Evolutionary conservation across 2,113 vertebrate species (phyloP), one percentile per base, ranked within the genome.

Genomic region (Columba janthina): DNA sequence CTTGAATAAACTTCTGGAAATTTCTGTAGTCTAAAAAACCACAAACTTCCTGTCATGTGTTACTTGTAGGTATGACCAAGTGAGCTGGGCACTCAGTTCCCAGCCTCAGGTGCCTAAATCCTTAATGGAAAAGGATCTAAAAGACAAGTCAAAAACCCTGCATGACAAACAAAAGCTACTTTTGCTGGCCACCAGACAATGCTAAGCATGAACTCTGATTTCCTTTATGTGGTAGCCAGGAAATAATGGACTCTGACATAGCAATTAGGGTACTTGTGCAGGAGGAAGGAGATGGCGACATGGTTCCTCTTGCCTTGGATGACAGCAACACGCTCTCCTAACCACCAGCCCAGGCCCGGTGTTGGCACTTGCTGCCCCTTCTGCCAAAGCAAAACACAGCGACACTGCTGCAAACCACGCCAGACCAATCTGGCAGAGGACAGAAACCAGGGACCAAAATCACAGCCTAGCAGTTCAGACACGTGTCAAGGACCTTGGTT

Each of bases 261-360:
- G 32, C 4, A 5, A 64, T 61, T 69, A 36, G 38, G 48, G 11
- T 32, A 20, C 10, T 53, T 34, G 42, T 25, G 31, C 4, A 18
- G 29, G 12, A 93, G 32, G 31, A 62, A 62, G 48, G 78, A 73
- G 58, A 56, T 0, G 24, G 16, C 3, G 0, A 48, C 36, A 67
- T 5, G 0, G 25, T 32, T 85, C 58, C 66, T 61, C 46, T 62
- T 62, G 42, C 65, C 36, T 71, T 2, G 0, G 10, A 9, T 17
- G 25, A 36, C 46, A 17, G 50, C 66, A 72, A 56, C 15, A 40
- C 31, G 34, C 15, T 62, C 70, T 67, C 19, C 36, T 44, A 16
- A 50, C 6, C 26, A 36, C 40, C 21, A 31, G 46, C 15, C 60
- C 56, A 50, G 36, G 51, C 60, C 53, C 6, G 1, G 28, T 12